Conservation (phyloP, 2,113 vertebrate species). For the Lichenostomus cassidix region DNA sequence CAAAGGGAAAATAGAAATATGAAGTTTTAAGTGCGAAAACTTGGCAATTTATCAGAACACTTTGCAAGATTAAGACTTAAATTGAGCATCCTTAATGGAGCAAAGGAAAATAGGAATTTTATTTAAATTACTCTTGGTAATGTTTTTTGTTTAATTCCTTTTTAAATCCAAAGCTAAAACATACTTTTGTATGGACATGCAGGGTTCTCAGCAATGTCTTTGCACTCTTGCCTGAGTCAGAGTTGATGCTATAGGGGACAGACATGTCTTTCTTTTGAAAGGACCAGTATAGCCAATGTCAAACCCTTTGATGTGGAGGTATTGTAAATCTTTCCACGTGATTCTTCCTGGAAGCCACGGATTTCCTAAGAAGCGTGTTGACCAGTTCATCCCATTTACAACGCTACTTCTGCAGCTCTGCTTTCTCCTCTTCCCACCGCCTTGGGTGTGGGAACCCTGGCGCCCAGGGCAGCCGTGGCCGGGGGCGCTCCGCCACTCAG, state of each 20-base stretch:
- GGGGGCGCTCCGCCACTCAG: not conserved
- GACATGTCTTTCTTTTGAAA: not conserved
- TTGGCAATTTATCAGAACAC: not conserved
- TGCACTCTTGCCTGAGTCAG: not conserved
- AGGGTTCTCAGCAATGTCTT: not conserved
- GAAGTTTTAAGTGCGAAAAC: not conserved
- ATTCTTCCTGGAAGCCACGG: conserved; percentile 22
- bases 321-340: conserved; percentile 43
- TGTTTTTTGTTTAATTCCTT: not conserved
- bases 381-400: conserved; percentile 38
- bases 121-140: not conserved
- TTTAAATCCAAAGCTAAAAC: not conserved
- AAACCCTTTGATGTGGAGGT: conserved; percentile 22
- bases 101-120: not conserved
- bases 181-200: not conserved
- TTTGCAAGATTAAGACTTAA: not conserved
- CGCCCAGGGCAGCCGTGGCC: not conserved
- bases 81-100: not conserved
- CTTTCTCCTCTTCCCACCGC: conserved; percentile 36
- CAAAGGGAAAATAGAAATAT: not conserved
- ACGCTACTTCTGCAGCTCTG: not conserved
- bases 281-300: not conserved
- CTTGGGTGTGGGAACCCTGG: conserved; percentile 15
- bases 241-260: not conserved
- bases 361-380: conserved; percentile 12